Base-by-base conservation (phyloP, 92 coral and sea anemone genomes). In the Actinernus sp. region DNA sequence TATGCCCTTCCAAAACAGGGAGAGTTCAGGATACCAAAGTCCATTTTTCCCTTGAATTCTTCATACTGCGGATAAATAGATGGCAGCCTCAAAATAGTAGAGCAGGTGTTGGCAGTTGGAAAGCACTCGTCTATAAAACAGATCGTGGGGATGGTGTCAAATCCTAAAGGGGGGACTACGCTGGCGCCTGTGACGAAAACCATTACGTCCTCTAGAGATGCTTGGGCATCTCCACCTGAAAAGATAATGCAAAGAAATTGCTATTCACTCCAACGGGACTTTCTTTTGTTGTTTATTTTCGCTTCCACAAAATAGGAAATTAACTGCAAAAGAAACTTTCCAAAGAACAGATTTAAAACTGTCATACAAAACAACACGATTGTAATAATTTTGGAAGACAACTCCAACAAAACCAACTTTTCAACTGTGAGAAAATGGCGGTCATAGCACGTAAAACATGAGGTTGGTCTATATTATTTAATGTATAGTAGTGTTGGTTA, bases 171-270 rank as follows among this genome's bases (percentile, higher is more conserved):
- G 26, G 77, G 77, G 12, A 55, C 66, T 27, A 25, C 54, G 22
- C 56, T 43, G 26, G 68, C 68, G 11, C 68, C 77, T 34, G 77
- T 69, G 13, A 61, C 14, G 46, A 69, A 69, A 17, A 57, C 47
- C 19, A 69, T 25, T 14, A 57, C 77, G 4, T 69, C 56, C 17
- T 56, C 37, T 13, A 69, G 39, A 13, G 51, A 54, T 26, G 77
- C 60, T 1, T n/a, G 7, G 9, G 60, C n/a, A 3, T 53, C 60
- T 6, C 11, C 6, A 28, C 31, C 60, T 24, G 14, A 5, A 24
- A 53, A 24, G 19, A 4, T 5, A 45, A 45, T 3, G 20, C 4
- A 45, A 13, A 45, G 51, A 64, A 38, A 63, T 17, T 11, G 58
- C 71, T n/a, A 30, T 65, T 20, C 37, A n/a, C n/a, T n/a, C n/a